phyloP scores from a whole-genome alignment of 2,888 invertebrate genomes.

The Harpalus rubripes region DNA sequence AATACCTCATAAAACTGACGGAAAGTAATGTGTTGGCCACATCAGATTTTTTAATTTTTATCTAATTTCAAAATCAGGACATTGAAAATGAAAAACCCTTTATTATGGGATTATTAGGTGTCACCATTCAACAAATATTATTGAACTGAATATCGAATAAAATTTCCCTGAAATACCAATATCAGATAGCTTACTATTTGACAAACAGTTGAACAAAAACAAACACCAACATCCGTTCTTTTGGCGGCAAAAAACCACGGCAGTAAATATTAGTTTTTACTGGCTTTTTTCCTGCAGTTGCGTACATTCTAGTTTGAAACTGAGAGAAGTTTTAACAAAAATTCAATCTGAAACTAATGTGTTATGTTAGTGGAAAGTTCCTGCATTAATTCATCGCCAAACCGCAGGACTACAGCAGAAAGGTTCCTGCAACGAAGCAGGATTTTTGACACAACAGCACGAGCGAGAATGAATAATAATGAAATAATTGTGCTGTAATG shows the following conservation, averaged over 20 bases:
- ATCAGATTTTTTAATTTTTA: no score
- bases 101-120: no score
- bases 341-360: slow-evolving; percentile 56
- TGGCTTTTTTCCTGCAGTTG: slow-evolving; percentile 30
- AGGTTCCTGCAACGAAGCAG: slow-evolving; percentile 2
- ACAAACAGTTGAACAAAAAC: slow-evolving; percentile 37
- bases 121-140: no score
- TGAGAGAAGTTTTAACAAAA: slow-evolving; percentile 40
- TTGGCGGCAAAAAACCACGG: slow-evolving; percentile 21
- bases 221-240: slow-evolving; percentile 38
- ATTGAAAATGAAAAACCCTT: no score
- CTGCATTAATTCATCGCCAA: slow-evolving; percentile 50
- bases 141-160: no score
- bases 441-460: slow-evolving; percentile 10
- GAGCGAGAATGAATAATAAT: slow-evolving; percentile 17
- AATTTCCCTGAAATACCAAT: background rate
- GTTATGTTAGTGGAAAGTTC: slow-evolving; percentile 54
- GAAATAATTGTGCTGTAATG: slow-evolving; percentile 20
- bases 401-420: background rate
- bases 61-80: no score
- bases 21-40: no score
- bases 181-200: slow-evolving; percentile 10
- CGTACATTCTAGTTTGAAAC: background rate
- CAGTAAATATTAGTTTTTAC: slow-evolving; percentile 56
- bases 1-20: no score